phyloP scores from a whole-genome alignment of 2,113 vertebrate genomes.

The Perca schrenkii region DNA sequence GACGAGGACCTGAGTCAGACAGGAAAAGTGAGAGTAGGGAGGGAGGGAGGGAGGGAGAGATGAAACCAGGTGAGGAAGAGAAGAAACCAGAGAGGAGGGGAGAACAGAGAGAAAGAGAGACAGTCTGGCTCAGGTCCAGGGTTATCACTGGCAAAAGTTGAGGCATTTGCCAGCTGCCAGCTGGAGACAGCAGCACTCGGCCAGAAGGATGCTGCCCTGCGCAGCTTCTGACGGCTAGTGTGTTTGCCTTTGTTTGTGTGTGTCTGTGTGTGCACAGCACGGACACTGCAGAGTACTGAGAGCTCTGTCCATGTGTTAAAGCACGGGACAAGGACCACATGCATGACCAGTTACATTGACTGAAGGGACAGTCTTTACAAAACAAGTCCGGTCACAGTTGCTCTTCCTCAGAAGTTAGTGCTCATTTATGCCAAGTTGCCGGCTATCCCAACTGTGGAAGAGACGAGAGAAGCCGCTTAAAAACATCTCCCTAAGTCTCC shows the following conservation, averaged over 20 bases:
- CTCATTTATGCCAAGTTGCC: slow-evolving; percentile 18
- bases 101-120: slow-evolving; percentile 17
- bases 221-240: slow-evolving; percentile 45
- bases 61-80: slow-evolving; percentile 24
- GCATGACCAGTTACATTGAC: slow-evolving; percentile 22
- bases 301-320: slow-evolving; percentile 23
- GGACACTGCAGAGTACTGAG: slow-evolving; percentile 26
- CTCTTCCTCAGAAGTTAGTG: not conserved
- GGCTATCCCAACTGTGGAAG: not conserved
- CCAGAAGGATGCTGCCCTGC: slow-evolving; percentile 56
- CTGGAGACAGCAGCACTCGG: slow-evolving; percentile 68
- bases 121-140: slow-evolving; percentile 68
- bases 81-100: slow-evolving; percentile 29
- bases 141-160: slow-evolving; percentile 59
- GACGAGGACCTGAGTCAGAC: slow-evolving; percentile 16
- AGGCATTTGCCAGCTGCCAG: slow-evolving; percentile 74
- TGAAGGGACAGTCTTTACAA: not conserved
- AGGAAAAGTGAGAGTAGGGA: slow-evolving; percentile 15
- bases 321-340: slow-evolving; percentile 46
- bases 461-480: slow-evolving; percentile 62
- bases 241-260: slow-evolving; percentile 19
- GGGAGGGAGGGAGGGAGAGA: not conserved
- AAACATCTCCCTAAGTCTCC: slow-evolving; percentile 61
- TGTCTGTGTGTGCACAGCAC: slow-evolving; percentile 17
- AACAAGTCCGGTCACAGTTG: not conserved